Percentiles rank a stretch among this genome's conserved stretches.
Evolutionary conservation across 2,888 invertebrate genomes (phyloP).

Genomic region (Seladonia tumulorum): DNA sequence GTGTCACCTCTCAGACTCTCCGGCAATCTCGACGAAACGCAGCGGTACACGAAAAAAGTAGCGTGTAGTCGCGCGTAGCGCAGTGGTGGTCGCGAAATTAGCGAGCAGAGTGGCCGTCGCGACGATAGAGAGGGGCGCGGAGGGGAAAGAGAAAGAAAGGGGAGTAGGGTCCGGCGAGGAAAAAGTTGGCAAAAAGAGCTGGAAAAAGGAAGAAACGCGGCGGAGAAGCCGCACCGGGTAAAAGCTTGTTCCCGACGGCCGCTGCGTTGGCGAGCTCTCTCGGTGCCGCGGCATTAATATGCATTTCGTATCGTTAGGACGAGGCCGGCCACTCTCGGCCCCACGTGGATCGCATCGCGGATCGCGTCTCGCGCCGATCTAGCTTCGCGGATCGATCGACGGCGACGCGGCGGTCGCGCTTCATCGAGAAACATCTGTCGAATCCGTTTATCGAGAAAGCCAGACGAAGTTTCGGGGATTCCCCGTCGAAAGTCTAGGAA

Average conservation of each 20-base stretch:
- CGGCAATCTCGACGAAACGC: background rate
- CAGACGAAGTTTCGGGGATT: too few relatives aligned
- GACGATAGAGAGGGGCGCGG: background rate
- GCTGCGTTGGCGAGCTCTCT: background rate
- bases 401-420: background rate
- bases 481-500: too few relatives aligned
- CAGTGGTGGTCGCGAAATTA: conserved; percentile 29
- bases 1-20: background rate
- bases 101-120: background rate
- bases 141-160: conserved; percentile 14
- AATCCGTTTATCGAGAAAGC: too few relatives aligned
- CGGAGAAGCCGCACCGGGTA: conserved; percentile 8
- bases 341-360: conserved; percentile 30
- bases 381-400: background rate
- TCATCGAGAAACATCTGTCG: too few relatives aligned
- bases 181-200: conserved; percentile 20
- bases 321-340: background rate
- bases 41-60: background rate
- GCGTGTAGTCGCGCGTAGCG: too few relatives aligned
- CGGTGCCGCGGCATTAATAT: conserved; percentile 35
- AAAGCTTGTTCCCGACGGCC: conserved; percentile 41
- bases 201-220: background rate
- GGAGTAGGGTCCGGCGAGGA: conserved; percentile 5
- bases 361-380: background rate
- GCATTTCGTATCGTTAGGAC: conserved; percentile 48